Base-by-base conservation (phyloP, 2,888 invertebrate genomes). In the Drosophila atripex region DNA sequence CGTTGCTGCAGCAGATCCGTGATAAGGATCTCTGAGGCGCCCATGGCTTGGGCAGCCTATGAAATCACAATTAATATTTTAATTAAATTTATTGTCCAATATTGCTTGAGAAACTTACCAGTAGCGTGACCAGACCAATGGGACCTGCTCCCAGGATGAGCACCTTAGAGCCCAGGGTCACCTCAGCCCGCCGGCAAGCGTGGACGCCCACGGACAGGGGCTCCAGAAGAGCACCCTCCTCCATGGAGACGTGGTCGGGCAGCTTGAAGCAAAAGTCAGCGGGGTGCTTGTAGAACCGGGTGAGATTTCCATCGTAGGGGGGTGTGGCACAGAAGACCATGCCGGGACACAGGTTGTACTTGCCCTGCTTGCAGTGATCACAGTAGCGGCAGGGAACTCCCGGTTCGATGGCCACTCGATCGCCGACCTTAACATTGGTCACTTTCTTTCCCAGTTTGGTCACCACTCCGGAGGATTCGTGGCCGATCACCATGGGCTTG, bases 251-350 rank as follows among this genome's bases (percentile, higher is more conserved):
- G 91, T 98, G 94, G 83, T 97, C 95, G 0, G 99, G 99, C 18
- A 99, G 92, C 90, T 97, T 97, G 92, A 93, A 95, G 88, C 97
- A 97, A 91, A 96, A 97, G 91, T 97, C 97, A 3, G 96, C 97
- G 8, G 97, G 95, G 89, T 99, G 99, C 46, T 95, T 95, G 92
- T 97, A 98, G 91, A 94, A 98, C 84, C 96, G 93, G 52, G 94
- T 93, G 23, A 99, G 93, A 91, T 96, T 98, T 60, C 99, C 99
- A 92, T 99, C 95, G 56, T 94, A 92, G 0, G 99, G 99, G 2
- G 99, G 99, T 0, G 98, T 98, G n/a, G 98, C 98, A 91, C 97
- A 97, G 93, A 98, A 99, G 58, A 93, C 89, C 91, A 99, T 95
- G 59, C 97, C 96, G 0, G 94, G 93, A 80, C 99, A 99, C 43